Base-by-base conservation (phyloP, 2,113 vertebrate genomes). In the Hippocampus zosterae region DNA sequence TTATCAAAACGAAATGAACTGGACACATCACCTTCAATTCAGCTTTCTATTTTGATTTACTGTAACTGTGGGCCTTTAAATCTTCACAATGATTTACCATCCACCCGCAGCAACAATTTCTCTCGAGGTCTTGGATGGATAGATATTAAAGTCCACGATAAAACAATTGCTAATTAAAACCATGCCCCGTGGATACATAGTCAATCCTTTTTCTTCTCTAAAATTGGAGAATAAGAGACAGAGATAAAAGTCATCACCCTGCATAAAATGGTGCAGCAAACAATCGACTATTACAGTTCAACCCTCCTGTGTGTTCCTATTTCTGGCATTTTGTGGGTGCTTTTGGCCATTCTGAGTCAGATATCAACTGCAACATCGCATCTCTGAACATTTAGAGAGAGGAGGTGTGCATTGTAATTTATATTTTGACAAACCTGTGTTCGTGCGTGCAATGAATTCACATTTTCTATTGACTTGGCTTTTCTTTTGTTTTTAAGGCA, bases 401-500 rank as follows among this genome's bases (percentile, higher is more conserved):
- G 53, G 8, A 57, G 12, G 25, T 57, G 13, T 57, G 23, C 25
- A 57, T 56, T 57, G 56, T 57, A 15, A 57, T 15, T 57, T 37
- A 37, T 5, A 6, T 37, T 37, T 7, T 5, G 33, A 37, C 33
- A 37, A 37, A 6, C n/a, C 23, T n/a, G 15, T 50, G 42, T 50
- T 16, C 13, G 42, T 44, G 13, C 42, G 15, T 16, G 6, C 46
- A 50, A 50, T 50, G 16, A 7, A 2, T 29, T 2, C 12, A 16
- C 13, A 29, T 40, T 61, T 61, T 33, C 18, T 19, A 19, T 40
- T 55, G 8, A 66, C 10, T 18, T 18, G 46, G 53, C 21, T 25
- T 60, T 0, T 42, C 25, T 60, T 78, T 44, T 81, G 50, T 77
- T 64, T 68, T 81, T 2, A 11, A 89, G 88, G 77, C 0, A 0